Evolutionary conservation across 2,797 vertebrate genomes (phyloP).

Genomic region (Pipistrellus pipistrellus): DNA sequence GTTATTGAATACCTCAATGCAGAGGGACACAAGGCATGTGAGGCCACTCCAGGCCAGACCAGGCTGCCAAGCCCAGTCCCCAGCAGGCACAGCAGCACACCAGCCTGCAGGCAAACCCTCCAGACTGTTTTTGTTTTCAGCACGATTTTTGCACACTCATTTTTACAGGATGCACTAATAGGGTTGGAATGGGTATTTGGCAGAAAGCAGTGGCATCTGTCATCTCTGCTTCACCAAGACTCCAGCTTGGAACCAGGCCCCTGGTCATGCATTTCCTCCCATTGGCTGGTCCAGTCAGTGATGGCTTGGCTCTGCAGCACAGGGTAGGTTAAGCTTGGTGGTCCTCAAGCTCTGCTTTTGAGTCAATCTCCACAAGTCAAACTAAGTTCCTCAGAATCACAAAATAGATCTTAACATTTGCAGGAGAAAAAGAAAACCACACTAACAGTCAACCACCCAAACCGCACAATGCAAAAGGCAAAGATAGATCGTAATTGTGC

Average conservation of each 20-base stretch:
- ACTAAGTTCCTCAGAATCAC: not conserved
- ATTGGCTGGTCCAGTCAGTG: not conserved
- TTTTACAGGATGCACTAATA: conserved; percentile 45
- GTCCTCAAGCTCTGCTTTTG: not conserved
- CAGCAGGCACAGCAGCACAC: rapidly evolving
- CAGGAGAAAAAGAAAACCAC: not conserved
- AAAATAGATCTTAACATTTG: not conserved
- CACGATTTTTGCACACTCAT: not conserved
- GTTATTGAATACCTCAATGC: not conserved
- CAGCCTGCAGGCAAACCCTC: not conserved
- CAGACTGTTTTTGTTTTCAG: conserved; percentile 55
- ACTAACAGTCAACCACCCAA: not conserved
- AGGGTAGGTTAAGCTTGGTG: not conserved
- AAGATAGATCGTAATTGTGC: not conserved
- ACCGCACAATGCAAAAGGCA: not conserved
- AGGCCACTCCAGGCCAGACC: not conserved
- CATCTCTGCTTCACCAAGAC: conserved; percentile 37
- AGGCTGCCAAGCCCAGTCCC: not conserved
- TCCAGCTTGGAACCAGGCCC: conserved; percentile 43
- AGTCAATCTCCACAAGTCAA: not conserved
- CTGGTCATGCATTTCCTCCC: not conserved
- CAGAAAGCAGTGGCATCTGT: conserved; percentile 69
- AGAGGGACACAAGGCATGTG: not conserved
- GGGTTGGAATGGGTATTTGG: conserved; percentile 60
- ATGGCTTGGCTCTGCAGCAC: not conserved